phyloP scores from a whole-genome alignment of 2,113 vertebrate species.

The Ivindomyrus marchei region DNA sequence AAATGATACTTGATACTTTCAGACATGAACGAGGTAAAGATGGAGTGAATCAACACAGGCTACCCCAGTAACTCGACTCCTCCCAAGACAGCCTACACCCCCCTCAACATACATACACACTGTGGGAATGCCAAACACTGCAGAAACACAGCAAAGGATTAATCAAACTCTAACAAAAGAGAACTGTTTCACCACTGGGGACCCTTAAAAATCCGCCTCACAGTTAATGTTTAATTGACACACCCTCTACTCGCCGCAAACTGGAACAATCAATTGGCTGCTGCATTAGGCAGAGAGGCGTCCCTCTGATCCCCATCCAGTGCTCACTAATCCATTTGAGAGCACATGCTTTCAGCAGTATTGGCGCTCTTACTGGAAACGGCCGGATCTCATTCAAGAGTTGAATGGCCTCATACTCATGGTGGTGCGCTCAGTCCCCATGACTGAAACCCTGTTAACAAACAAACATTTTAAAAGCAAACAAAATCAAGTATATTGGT shows the following conservation, averaged over 20 bases:
- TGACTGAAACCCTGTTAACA: neutral
- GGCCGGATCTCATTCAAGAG: neutral
- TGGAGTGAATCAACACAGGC: neutral
- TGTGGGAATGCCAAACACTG: neutral
- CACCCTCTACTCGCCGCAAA: neutral
- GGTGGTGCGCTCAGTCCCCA: neutral
- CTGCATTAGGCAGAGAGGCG: neutral
- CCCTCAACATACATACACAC: neutral
- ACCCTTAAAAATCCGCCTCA: neutral
- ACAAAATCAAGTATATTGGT: neutral
- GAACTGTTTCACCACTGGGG: neutral
- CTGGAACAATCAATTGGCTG: slow-evolving; percentile 1
- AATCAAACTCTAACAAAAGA: neutral
- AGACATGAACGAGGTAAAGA: neutral
- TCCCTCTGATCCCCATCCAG: neutral
- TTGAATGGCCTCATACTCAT: neutral
- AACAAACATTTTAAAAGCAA: neutral
- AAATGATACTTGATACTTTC: neutral
- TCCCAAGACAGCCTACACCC: neutral
- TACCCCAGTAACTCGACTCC: neutral
- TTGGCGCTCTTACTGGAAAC: neutral
- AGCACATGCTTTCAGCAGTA: neutral
- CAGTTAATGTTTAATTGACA: slow-evolving; percentile 1
- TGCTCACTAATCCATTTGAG: neutral
- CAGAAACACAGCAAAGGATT: neutral